Evolutionary conservation across 2,113 vertebrate genomes (phyloP).

Genomic region (Zosterops pallidus): DNA sequence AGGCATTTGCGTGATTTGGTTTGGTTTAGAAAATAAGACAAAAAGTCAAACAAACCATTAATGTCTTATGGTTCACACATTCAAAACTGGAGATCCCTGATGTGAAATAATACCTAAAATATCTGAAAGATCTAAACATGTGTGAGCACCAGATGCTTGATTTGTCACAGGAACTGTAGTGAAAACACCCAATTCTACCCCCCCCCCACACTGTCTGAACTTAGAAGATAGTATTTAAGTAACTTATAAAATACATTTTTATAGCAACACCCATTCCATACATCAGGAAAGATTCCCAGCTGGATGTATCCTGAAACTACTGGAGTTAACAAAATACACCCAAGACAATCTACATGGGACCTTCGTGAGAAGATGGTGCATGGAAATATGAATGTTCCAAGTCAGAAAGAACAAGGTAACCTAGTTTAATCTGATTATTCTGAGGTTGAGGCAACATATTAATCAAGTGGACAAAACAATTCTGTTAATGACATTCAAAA

Average conservation of each 20-base stretch:
- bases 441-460: slow-evolving; percentile 53
- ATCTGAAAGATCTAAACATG: not conserved
- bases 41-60: not conserved
- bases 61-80: not conserved
- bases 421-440: slow-evolving; percentile 44
- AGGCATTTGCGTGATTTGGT: not conserved
- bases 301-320: rapidly evolving
- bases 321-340: not conserved
- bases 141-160: not conserved
- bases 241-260: not conserved
- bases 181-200: not conserved
- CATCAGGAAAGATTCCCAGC: not conserved
- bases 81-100: not conserved
- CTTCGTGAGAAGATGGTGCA: not conserved
- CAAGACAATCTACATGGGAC: not conserved
- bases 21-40: not conserved
- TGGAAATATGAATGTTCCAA: not conserved
- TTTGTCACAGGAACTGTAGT: not conserved
- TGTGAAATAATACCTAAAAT: not conserved
- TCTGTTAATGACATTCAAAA: slow-evolving; percentile 68
- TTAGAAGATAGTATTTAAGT: not conserved
- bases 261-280: not conserved
- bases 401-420: slow-evolving; percentile 14
- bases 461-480: slow-evolving; percentile 71
- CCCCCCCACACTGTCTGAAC: not conserved